A percentile compares a stretch with the other conserved stretches of the same genome.
These are phyloP conservation scores for Oxytorus armatus DNA, from an alignment of 2,888 invertebrate genomes.

Conservation along the genomic window DNA sequence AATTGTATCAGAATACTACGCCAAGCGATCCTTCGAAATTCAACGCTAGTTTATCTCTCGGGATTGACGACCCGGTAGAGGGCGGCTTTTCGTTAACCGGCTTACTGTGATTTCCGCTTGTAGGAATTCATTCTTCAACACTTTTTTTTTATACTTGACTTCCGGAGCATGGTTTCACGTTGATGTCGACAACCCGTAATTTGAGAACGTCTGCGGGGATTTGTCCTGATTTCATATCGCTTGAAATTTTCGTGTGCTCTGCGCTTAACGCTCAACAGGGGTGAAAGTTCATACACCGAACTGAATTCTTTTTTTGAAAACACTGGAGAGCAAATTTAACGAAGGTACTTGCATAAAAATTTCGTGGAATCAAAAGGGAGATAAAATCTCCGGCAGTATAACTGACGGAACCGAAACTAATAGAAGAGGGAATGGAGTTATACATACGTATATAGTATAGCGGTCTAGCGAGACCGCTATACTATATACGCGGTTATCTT, in stretches of 20 bases:
- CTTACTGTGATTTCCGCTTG: constrained; percentile 49
- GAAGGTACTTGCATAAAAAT: constrained; percentile 19
- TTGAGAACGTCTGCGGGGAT: constrained; percentile 5
- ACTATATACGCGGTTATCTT: neutral
- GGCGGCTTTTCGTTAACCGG: constrained; percentile 36
- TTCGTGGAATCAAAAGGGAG: constrained; percentile 16
- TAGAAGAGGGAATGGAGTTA: constrained; percentile 6
- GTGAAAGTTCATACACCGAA: neutral
- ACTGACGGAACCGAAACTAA: neutral
- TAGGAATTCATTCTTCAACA: constrained; percentile 38
- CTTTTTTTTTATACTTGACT: constrained; percentile 28
- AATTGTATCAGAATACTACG: constrained; percentile 76
- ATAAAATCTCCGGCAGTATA: neutral
- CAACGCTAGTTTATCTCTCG: constrained; percentile 67
- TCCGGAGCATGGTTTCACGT: constrained; percentile 4
- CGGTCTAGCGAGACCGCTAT: neutral
- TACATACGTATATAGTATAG: neutral
- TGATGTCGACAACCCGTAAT: constrained; percentile 9
- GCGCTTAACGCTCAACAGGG: neutral
- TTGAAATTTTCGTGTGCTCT: constrained; percentile 25
- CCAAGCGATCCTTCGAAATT: constrained; percentile 69
- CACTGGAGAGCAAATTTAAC: constrained; percentile 21
- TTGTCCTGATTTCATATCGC: constrained; percentile 19
- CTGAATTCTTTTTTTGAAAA: constrained; percentile 16
- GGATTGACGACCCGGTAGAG: constrained; percentile 22